Base-by-base conservation (phyloP, 2,113 vertebrate species). In the Hepsetus odoe region DNA sequence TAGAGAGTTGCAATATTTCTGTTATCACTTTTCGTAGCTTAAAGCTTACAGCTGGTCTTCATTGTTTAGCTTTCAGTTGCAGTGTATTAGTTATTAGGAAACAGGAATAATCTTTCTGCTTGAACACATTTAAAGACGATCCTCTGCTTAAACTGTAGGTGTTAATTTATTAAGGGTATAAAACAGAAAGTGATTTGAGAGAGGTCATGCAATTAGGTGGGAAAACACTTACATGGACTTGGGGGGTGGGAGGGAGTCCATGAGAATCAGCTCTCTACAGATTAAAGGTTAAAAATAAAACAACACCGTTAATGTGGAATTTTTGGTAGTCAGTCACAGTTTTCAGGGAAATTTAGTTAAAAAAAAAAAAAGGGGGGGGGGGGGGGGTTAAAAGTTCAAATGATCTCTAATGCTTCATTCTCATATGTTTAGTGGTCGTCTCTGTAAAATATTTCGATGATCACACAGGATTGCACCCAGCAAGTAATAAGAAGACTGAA, bases 201-300 rank as follows among this genome's bases (percentile, higher is more conserved):
- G 12, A 26, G 33, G 4, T 59, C 28, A 85, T 85, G 85, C 71
- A 44, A 85, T 88, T 90, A 88, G 82, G 59, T 14, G 61, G 80
- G 80, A 65, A 51, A 64, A 89, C 82, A 72, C 95, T 96, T 92
- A 96, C 95, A 44, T 95, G 95, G 82, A 96, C 95, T 76, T 94
- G 94, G 70, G 95, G 95, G 44, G 95, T 96, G 0, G 95, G 95
- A 71, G 95, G 95, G 30, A 96, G 92, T 78, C 95, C 95, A 1
- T 93, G 95, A 86, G 93, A 95, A 32, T 89, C 91, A 1, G 94
- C 91, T 76, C 93, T 93, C 95, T 96, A 87, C 40, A 85, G 86
- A 83, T 80, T 35, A 80, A 80, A 81, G 55, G 69, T 11, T 76
- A 78, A 42, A 72, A 80, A 61, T 1, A 62, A 46, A 84, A 83